Evolutionary conservation across 2,113 vertebrate genomes (phyloP).

Genomic region (Zapus hudsonius): DNA sequence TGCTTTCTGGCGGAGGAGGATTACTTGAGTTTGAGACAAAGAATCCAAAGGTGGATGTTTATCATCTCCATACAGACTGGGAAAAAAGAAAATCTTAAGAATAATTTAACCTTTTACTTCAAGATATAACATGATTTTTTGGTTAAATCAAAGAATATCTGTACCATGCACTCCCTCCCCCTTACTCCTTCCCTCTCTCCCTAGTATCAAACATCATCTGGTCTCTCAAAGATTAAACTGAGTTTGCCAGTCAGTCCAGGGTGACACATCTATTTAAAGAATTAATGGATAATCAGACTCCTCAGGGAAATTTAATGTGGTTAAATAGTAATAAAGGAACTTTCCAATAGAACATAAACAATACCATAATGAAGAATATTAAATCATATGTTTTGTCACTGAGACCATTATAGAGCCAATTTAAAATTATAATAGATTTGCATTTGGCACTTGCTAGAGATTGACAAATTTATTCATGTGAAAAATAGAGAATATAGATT

Average conservation of each 20-base stretch:
- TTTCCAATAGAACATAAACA: conserved; percentile 77
- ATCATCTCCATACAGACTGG: not conserved
- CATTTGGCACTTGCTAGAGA: conserved; percentile 72
- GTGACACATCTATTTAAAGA: conserved; percentile 61
- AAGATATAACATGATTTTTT: not conserved
- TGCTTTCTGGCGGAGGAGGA: not conserved
- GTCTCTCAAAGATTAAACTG: conserved; percentile 47
- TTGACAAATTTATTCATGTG: conserved; percentile 79
- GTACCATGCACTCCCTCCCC: not conserved
- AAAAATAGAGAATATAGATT: conserved; percentile 76
- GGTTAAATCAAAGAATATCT: not conserved
- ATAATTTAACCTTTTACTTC: conserved; percentile 9
- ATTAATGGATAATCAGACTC: conserved; percentile 76
- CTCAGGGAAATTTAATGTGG: conserved; percentile 75
- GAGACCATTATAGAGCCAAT: conserved; percentile 75
- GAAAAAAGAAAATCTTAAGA: conserved; percentile 33
- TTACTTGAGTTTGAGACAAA: not conserved
- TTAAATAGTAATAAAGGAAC: conserved; percentile 78
- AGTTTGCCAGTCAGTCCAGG: conserved; percentile 48
- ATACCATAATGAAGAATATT: conserved; percentile 80
- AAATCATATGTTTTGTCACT: conserved; percentile 81
- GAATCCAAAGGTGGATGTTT: not conserved
- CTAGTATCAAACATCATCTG: not conserved
- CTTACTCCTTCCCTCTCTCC: not conserved
- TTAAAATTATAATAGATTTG: conserved; percentile 81